Conservation (phyloP, 2,797 vertebrate species). For the Silurus aristotelis region DNA sequence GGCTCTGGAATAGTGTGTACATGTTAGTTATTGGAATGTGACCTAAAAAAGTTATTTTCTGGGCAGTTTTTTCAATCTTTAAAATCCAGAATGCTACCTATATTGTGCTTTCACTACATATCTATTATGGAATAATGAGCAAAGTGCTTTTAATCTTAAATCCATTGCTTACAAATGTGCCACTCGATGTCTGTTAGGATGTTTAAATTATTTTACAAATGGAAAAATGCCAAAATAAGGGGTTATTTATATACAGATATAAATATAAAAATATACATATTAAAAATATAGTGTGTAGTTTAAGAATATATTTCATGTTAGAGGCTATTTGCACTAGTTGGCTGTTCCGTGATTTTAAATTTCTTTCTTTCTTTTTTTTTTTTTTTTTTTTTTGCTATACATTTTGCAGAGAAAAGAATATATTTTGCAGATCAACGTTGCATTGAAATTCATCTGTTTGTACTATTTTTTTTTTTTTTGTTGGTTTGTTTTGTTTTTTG, state of each 20-base stretch:
- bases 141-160: slow-evolving; percentile 76
- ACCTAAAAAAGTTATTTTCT: slow-evolving; percentile 59
- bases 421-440: slow-evolving; percentile 77
- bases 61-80: slow-evolving; percentile 44
- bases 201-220: slow-evolving; percentile 79
- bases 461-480: slow-evolving; percentile 51
- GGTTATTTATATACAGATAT: slow-evolving; percentile 76
- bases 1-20: slow-evolving; percentile 62
- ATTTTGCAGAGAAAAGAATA: slow-evolving; percentile 73
- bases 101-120: slow-evolving; percentile 72
- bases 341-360: slow-evolving; percentile 75
- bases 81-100: slow-evolving; percentile 60
- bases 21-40: slow-evolving; percentile 59
- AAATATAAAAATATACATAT: slow-evolving; percentile 71
- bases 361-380: slow-evolving; percentile 67
- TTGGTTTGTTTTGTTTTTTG: no score
- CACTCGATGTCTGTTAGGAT: slow-evolving; percentile 77
- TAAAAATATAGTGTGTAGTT: slow-evolving; percentile 76
- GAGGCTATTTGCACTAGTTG: slow-evolving; percentile 81
- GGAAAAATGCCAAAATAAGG: slow-evolving; percentile 83
- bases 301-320: slow-evolving; percentile 74
- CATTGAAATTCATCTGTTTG: slow-evolving; percentile 71
- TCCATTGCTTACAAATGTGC: slow-evolving; percentile 80
- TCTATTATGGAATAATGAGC: slow-evolving; percentile 72
- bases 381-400: slow-evolving; percentile 69